Base-by-base conservation (phyloP, 2,888 invertebrate species). In the Leptura quadrifasciata region DNA sequence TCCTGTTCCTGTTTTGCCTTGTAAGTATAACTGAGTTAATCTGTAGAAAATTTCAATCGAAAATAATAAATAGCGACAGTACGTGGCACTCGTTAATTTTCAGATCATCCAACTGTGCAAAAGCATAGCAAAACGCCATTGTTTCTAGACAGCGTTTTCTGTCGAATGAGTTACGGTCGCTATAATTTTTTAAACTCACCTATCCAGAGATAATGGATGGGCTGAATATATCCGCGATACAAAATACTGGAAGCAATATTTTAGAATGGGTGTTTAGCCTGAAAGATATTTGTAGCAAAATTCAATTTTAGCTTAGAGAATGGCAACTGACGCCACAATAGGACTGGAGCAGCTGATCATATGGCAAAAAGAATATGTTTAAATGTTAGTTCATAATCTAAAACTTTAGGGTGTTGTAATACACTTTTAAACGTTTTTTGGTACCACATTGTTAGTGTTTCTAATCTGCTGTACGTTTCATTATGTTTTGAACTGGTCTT, bases 41-140 rank as follows among this genome's bases (percentile, higher is more conserved):
- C 60, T 47, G 63, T 54, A 61, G 54, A 69, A 65, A 76, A 69
- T 73, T 73, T 76, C 74, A 74, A 78, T 78, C 73, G 58, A 68
- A 67, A 69, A 74, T 76, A 79, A 80, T 77, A 76, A 80, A 81
- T 78, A 69, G 77, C 76, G 76, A 78, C 77, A 76, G 77, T 74
- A 76, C 72, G 74, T 71, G 21, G 76, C 75, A 74, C 72, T 79
- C 78, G 79, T 81, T 79, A 72, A 78, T 79, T 76, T 76, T 64
- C 71, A 74, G 79, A 73, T 75, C 79, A 76, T 77, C 72, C 79
- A 72, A 79, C 75, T 81, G 81, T 79, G 78, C 71, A 71, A 77
- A 74, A 69, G 75, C 77, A 58, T 72, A 64, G 61, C 58, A 73
- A 76, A 72, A 61, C 65, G 70, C 74, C 77, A 79, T 79, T 79